Evolutionary conservation across 2,113 vertebrate genomes (phyloP).

Genomic region (Willisornis vidua): DNA sequence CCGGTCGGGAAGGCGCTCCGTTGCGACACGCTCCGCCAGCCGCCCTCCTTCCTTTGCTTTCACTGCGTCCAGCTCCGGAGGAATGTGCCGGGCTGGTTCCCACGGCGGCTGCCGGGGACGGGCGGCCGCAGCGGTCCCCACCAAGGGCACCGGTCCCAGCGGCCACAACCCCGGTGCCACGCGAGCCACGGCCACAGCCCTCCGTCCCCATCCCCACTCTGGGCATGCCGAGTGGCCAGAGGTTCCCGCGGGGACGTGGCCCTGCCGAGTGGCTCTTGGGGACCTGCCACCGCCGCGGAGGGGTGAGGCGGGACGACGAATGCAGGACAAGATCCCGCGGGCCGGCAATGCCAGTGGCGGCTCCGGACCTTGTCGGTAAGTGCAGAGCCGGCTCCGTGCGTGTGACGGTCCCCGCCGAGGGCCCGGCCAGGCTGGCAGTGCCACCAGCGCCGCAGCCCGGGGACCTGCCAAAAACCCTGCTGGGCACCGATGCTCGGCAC

Average conservation of each 20-base stretch:
- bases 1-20: not conserved
- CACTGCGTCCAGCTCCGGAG: not conserved
- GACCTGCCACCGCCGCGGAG: not conserved
- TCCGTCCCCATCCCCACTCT: not conserved
- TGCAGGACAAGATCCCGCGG: not conserved
- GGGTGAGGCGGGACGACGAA: not conserved
- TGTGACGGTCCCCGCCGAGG: not conserved
- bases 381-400: not conserved
- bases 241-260: not conserved
- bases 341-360: not conserved
- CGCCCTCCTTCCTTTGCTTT: not conserved
- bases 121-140: not conserved
- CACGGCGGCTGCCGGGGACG: not conserved
- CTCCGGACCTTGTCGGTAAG: not conserved
- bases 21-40: not conserved
- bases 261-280: not conserved
- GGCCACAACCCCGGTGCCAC: not conserved
- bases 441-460: not conserved
- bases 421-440: not conserved
- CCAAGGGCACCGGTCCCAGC: not conserved
- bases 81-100: constrained; percentile 28
- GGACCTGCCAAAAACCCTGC: not conserved
- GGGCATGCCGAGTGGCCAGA: fast-evolving
- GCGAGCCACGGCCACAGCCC: not conserved
- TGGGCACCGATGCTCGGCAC: not conserved